Base-by-base conservation (phyloP, 2,113 vertebrate species). In the Gasterosteus aculeatus region DNA sequence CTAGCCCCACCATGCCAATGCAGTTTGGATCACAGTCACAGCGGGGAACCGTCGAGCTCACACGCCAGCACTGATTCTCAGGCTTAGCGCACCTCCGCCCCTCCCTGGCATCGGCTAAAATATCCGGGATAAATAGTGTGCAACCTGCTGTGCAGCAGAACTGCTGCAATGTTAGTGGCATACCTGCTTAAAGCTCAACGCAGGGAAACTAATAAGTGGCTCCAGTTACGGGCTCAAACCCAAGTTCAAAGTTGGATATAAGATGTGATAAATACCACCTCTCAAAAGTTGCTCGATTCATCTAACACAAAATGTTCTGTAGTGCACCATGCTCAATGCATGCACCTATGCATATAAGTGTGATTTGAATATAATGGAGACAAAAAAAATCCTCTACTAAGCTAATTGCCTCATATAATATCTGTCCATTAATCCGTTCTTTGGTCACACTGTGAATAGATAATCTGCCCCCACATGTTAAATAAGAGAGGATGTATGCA, bases 41-140 rank as follows among this genome's bases (percentile, higher is more conserved):
- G 87, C 74, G 61, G 75, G 88, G 79, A 1, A 7, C 54, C 5
- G 22, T 86, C 71, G 57, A 74, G 75, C 71, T 67, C 67, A 57
- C 92, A 91, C 84, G 78, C 89, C 87, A 83, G 65, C 22, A n/a
- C 75, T 81, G 81, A 75, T 62, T 72, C 79, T 82, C 60, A 26
- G 58, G 88, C 84, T 92, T 92, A 91, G 67, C 75, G 33, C 64
- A 14, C 3, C 31, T 31, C 58, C 58, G 1, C 69, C 82, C 67
- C 66, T 72, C 73, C 56, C 74, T 75, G 62, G 73, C 62, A 53
- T 71, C 58, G 19, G 75, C 71, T 74, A 66, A 87, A 78, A 82
- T 80, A 83, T 90, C 88, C 89, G 51, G 75, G 42, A 75, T 79
- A 66, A 87, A 89, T 84, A 90, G 75, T 14, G 72, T 51, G 64